Conservation (phyloP, 2,113 vertebrate genomes). For the Nothocercus julius region DNA sequence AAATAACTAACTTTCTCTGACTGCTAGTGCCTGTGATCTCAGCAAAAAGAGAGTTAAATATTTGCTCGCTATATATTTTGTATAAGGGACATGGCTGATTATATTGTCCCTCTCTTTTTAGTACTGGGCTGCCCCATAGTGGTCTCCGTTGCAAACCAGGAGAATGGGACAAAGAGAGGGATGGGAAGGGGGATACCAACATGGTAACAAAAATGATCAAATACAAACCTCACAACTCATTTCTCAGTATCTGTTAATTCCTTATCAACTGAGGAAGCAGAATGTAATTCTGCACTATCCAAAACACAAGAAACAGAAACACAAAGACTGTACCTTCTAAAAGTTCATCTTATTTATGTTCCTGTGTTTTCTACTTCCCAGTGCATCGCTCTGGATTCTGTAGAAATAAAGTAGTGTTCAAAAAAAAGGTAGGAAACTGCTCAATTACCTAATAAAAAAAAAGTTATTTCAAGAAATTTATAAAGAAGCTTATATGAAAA, state of each 20-base stretch:
- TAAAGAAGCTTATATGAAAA: not conserved
- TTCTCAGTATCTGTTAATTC: not conserved
- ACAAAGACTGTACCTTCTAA: not conserved
- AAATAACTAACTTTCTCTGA: not conserved
- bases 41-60: not conserved
- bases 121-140: conserved; percentile 44
- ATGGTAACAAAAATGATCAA: not conserved
- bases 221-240: not conserved
- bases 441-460: not conserved
- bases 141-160: conserved; percentile 17
- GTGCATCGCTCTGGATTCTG: not conserved
- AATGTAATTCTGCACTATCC: not conserved
- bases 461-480: not conserved
- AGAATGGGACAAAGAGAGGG: not conserved
- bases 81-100: not conserved
- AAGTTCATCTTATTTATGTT: not conserved
- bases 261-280: not conserved
- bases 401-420: not conserved
- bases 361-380: not conserved
- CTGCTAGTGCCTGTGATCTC: not conserved
- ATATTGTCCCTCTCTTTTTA: not conserved
- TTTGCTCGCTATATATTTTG: not conserved
- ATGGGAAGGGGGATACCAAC: not conserved
- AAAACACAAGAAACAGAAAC: not conserved
- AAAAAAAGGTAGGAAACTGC: not conserved